Conservation (phyloP, 2,888 invertebrate genomes). For the Glaucopsyche alexis region DNA sequence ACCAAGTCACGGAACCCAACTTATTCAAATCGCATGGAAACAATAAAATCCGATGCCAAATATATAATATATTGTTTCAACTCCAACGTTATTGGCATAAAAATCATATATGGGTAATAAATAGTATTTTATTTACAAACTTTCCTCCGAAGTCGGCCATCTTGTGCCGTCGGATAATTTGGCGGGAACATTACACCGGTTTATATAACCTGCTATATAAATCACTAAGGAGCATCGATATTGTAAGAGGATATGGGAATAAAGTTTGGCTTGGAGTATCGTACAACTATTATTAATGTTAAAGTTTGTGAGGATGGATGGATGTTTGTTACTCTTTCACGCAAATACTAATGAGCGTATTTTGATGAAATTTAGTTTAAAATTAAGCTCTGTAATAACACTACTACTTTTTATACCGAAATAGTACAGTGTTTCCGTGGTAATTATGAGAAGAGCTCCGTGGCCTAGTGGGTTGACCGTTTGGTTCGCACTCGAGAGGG, state of each 20-base stretch:
- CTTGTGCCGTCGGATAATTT: conserved; percentile 43
- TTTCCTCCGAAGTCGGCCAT: conserved; percentile 39
- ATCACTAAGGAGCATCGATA: conserved; percentile 31
- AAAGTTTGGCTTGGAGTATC: conserved; percentile 29
- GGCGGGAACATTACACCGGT: conserved; percentile 47
- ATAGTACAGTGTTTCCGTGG: too few relatives aligned
- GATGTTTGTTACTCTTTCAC: too few relatives aligned
- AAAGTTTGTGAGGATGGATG: too few relatives aligned
- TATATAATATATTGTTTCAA: conserved; percentile 16
- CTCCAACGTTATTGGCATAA: conserved; percentile 35
- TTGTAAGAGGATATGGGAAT: background rate
- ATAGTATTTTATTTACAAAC: conserved; percentile 41
- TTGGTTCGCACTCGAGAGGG: too few relatives aligned
- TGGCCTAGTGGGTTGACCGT: too few relatives aligned
- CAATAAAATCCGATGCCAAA: conserved; percentile 6
- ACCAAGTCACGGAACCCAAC: background rate
- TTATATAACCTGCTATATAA: conserved; percentile 43
- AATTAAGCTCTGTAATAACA: too few relatives aligned
- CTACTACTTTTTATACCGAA: too few relatives aligned
- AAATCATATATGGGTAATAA: conserved; percentile 40
- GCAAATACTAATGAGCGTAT: too few relatives aligned
- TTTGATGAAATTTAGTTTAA: too few relatives aligned
- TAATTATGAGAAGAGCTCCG: too few relatives aligned
- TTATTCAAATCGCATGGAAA: conserved; percentile 8
- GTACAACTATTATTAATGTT: too few relatives aligned